Evolutionary conservation across 1,140 invertebrate species (phyloP).

Genomic region (Drosophila suzukii): DNA sequence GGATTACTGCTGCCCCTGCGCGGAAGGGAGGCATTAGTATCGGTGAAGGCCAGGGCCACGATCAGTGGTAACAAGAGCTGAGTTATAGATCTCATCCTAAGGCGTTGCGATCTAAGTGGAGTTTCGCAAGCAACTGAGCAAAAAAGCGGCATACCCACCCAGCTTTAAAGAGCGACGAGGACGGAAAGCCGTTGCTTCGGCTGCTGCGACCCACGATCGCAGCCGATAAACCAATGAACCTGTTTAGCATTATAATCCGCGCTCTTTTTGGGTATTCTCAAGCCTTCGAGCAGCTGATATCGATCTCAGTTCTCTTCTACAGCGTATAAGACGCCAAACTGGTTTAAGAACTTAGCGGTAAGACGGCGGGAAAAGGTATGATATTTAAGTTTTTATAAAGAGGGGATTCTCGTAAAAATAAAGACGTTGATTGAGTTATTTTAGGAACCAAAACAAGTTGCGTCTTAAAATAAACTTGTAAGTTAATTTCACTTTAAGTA

Average conservation of each 20-base stretch:
- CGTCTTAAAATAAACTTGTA: neutral
- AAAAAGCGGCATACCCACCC: slow-evolving; percentile 51
- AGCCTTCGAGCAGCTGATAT: slow-evolving; percentile 13
- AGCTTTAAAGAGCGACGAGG: slow-evolving; percentile 38
- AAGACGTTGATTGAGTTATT: neutral
- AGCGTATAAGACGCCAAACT: slow-evolving; percentile 29
- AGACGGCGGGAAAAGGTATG: neutral
- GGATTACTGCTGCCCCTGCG: slow-evolving; percentile 41
- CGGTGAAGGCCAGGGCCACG: slow-evolving; percentile 27
- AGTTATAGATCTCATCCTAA: slow-evolving; percentile 36
- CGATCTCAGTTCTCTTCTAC: slow-evolving; percentile 27
- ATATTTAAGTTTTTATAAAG: neutral
- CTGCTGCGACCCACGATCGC: slow-evolving; percentile 22
- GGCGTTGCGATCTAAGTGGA: slow-evolving; percentile 33
- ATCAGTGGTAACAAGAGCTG: slow-evolving; percentile 27
- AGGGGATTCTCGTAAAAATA: neutral
- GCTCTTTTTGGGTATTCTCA: slow-evolving; percentile 11
- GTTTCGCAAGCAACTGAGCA: slow-evolving; percentile 52
- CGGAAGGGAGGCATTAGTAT: slow-evolving; percentile 48
- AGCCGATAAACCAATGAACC: slow-evolving; percentile 65
- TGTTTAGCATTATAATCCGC: slow-evolving; percentile 57
- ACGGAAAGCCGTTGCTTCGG: slow-evolving; percentile 26
- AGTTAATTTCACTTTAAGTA: no score
- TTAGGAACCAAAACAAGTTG: neutral
- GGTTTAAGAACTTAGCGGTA: slow-evolving; percentile 14